Evolutionary conservation across 2,797 vertebrate species (phyloP), one percentile per base, ranked within the genome.

Genomic region (Eospalax fontanierii): DNA sequence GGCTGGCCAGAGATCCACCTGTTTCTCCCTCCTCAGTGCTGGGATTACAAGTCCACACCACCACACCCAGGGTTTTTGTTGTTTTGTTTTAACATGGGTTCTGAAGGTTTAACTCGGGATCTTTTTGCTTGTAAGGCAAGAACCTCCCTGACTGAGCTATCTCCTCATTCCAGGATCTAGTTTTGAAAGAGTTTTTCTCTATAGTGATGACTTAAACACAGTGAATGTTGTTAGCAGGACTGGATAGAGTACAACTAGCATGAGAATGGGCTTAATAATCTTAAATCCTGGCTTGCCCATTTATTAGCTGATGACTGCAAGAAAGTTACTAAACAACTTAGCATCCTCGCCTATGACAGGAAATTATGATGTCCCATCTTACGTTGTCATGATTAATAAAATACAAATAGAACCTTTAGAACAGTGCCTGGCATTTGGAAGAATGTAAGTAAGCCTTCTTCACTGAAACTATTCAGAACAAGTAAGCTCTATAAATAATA

Each of bases 331-430:
- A 66, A 68, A 61, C 46, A 2, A 71, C 43, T 61, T 43, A 22
- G 46, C 65, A 2, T 80, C 22, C 24, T 94, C 35, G 30, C 9
- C 40, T 80, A 0, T 75, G 79, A 75, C 0, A 87, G 50, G 15
- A 43, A 81, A 74, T 84, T 83, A 63, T 70, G 79, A 16, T 84
- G 35, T 87, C 4, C 30, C 30, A 90, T 26, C 82, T 87, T 78
- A 38, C 80, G 38, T 73, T 83, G 57, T 80, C 66, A 70, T 80
- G 24, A 84, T 84, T 76, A 94, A 85, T 57, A 89, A 95, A 74
- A 85, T 80, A n/a, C n/a, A 68, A 38, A 33, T 59, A 94, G 83
- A 63, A 19, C 66, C 59, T 7, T 74, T 84, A 84, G 18, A 61
- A 57, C 5, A 80, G 76, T 90, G 21, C 8, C 18, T 40, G 14